These are phyloP conservation scores for Hydra vulgaris DNA, from an alignment of 30 jellyfish, hydroid and myxozoan genomes.

Conservation along the genomic window DNA sequence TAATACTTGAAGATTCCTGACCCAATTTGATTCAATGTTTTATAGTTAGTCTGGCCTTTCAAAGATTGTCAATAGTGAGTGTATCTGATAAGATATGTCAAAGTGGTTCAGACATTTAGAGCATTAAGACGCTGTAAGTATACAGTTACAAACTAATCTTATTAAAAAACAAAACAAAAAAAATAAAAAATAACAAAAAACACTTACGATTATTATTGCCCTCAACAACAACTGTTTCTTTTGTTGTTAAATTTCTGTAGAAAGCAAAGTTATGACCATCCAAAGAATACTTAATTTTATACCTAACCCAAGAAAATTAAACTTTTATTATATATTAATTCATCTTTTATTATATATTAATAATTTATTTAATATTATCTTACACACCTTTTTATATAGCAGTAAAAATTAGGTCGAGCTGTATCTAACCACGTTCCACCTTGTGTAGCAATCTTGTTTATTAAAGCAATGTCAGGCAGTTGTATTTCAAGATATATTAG, in stretches of 20 bases:
- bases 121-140: no score
- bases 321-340: background rate
- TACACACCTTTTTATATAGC: background rate
- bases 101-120: no score
- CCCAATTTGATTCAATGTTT: no score
- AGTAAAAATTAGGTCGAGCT: background rate
- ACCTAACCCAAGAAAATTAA: conserved; percentile 24
- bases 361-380: no score
- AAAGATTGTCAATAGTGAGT: no score
- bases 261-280: conserved; percentile 46
- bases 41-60: no score
- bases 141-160: no score
- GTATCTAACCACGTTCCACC: conserved; percentile 27
- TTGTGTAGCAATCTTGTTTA: conserved; percentile 56
- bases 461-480: conserved; percentile 58
- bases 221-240: background rate
- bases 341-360: background rate
- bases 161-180: no score
- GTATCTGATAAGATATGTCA: no score
- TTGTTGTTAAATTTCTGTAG: conserved; percentile 30
- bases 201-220: conserved; percentile 9
- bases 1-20: no score
- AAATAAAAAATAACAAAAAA: no score
- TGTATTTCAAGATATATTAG: conserved; percentile 36
- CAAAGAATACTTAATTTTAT: conserved; percentile 44